Evolutionary conservation across 2,888 invertebrate genomes (phyloP).

Genomic region (Neoaliturus tenellus): DNA sequence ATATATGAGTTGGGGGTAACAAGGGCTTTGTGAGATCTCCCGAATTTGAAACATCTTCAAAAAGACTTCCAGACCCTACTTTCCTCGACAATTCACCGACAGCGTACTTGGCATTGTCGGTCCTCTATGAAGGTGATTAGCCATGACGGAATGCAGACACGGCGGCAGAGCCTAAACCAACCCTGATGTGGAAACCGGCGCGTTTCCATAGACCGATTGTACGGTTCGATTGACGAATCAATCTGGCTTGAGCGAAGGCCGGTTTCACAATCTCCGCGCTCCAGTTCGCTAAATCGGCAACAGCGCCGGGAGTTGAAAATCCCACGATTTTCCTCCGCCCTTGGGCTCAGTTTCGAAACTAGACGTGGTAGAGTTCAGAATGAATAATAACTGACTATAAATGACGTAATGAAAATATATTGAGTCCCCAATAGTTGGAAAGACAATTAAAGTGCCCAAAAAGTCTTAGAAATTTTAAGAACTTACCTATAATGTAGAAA

Average conservation of each 20-base stretch:
- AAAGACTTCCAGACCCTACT: no score
- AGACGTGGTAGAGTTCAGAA: not conserved
- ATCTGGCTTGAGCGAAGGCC: conserved; percentile 4
- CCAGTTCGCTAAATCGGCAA: conserved; percentile 49
- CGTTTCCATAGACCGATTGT: conserved; percentile 48
- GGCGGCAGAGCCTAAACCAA: not conserved
- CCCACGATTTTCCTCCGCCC: conserved; percentile 50
- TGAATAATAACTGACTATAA: not conserved
- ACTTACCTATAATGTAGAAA: no score
- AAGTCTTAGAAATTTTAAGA: no score
- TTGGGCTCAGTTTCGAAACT: conserved; percentile 28
- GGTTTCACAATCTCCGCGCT: conserved; percentile 48
- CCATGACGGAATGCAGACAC: not conserved
- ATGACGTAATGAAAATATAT: not conserved
- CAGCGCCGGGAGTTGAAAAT: conserved; percentile 42
- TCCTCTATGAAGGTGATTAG: no score
- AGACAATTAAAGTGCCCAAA: no score
- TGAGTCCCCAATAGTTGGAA: no score
- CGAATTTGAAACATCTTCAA: no score
- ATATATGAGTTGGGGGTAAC: no score
- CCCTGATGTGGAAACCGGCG: conserved; percentile 11
- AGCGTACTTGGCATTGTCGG: no score
- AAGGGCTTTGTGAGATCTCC: no score
- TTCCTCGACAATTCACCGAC: no score
- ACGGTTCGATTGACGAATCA: conserved; percentile 46